phyloP scores from a whole-genome alignment of 2,888 invertebrate genomes.

The Metacarcinus magister region DNA sequence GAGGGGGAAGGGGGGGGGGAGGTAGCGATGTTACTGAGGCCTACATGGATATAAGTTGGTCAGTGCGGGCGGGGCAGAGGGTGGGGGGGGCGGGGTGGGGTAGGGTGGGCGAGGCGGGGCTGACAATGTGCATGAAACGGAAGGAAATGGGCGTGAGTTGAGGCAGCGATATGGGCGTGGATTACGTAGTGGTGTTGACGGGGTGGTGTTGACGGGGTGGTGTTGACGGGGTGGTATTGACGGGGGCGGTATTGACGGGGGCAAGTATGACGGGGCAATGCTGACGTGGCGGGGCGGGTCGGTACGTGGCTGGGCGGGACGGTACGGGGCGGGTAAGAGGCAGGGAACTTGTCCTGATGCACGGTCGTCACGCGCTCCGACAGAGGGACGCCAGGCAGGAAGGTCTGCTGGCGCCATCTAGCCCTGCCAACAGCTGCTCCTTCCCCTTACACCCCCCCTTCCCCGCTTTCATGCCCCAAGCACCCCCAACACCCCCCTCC shows the following conservation, averaged over 20 bases:
- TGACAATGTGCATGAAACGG: background rate
- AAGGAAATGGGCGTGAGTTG: background rate
- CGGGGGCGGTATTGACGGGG: background rate
- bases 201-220: background rate
- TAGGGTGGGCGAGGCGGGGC: background rate
- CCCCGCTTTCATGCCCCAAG: background rate
- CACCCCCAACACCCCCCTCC: background rate
- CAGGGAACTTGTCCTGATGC: constrained; percentile 17
- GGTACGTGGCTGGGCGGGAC: background rate
- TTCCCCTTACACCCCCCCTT: background rate
- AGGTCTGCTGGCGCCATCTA: constrained; percentile 54
- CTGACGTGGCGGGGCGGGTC: background rate
- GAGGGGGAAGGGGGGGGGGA: background rate
- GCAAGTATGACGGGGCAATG: background rate
- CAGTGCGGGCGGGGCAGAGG: background rate
- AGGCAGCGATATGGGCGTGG: background rate
- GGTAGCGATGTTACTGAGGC: no score
- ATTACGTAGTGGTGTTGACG: background rate
- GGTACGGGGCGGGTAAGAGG: background rate
- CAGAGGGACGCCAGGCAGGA: constrained; percentile 34
- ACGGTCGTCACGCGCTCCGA: background rate
- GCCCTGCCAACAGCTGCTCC: constrained; percentile 63
- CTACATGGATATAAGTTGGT: no score
- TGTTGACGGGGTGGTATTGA: background rate
- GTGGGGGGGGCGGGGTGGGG: background rate